Conservation (phyloP, 2,888 invertebrate genomes). For the Sphaeridia pumilis region DNA sequence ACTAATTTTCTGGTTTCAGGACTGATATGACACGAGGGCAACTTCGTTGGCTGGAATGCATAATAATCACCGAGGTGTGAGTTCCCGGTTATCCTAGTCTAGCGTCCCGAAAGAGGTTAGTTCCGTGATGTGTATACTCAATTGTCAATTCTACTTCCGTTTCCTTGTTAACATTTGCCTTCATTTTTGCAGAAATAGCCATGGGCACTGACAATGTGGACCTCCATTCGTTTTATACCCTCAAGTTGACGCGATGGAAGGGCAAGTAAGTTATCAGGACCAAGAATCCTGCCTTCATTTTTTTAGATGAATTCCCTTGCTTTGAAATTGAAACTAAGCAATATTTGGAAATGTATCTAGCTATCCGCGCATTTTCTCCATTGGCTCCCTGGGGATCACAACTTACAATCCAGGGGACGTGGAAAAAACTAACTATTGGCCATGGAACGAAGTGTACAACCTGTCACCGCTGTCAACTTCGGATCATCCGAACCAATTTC, state of each 20-base stretch:
- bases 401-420: conserved; percentile 89
- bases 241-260: conserved; percentile 92
- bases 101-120: too few relatives aligned
- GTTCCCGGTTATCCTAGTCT: too few relatives aligned
- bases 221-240: conserved; percentile 91
- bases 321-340: conserved; percentile 1
- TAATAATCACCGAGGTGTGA: too few relatives aligned
- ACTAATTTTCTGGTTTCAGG: too few relatives aligned
- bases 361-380: conserved; percentile 92
- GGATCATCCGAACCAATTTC: conserved; percentile 44
- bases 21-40: too few relatives aligned
- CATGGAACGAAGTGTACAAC: conserved; percentile 65
- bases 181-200: too few relatives aligned
- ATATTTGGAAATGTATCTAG: conserved; percentile 43
- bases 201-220: conserved; percentile 80
- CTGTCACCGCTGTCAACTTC: conserved; percentile 46
- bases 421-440: conserved; percentile 89
- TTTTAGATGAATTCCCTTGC: background rate
- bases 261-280: conserved; percentile 79
- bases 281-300: background rate
- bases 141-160: too few relatives aligned
- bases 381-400: conserved; percentile 88
- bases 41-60: too few relatives aligned
- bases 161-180: too few relatives aligned
- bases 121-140: too few relatives aligned